Conservation (phyloP, 2,888 invertebrate species). For the Harpalus rubripes region DNA sequence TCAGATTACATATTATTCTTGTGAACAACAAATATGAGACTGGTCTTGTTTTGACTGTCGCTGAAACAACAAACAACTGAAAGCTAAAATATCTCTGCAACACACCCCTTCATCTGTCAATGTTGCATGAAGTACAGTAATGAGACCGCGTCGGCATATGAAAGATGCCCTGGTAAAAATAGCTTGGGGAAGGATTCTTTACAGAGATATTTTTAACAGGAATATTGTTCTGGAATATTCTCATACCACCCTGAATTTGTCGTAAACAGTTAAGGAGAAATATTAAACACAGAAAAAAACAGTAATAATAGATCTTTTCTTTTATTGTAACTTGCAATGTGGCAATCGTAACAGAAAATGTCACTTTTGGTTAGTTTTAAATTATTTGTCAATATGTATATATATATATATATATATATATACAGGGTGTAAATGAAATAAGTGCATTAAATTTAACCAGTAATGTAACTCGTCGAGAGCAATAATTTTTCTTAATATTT, state of each 20-base stretch:
- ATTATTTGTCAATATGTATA: no score
- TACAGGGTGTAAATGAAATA: no score
- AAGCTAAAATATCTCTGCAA: conserved; percentile 39
- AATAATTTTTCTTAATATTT: no score
- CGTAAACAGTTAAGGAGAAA: no score
- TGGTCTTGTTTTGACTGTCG: conserved; percentile 20
- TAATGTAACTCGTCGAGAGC: no score
- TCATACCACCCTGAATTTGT: conserved; percentile 19
- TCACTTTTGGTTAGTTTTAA: no score
- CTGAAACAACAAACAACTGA: conserved; percentile 39
- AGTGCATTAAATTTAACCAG: no score
- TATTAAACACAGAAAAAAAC: no score
- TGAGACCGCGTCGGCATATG: conserved; percentile 31
- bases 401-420: no score
- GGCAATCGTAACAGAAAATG: no score
- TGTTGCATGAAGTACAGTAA: conserved; percentile 26
- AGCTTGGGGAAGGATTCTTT: conserved; percentile 12
- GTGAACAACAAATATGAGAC: conserved; percentile 44
- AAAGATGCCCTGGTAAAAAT: conserved; percentile 36
- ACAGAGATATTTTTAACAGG: not conserved
- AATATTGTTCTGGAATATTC: conserved; percentile 3
- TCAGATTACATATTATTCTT: conserved; percentile 41
- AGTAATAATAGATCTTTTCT: no score
- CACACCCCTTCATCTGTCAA: conserved; percentile 53
- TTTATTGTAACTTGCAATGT: no score